Conservation (phyloP, 2,888 invertebrate species). For the Drosophila meridiana region DNA sequence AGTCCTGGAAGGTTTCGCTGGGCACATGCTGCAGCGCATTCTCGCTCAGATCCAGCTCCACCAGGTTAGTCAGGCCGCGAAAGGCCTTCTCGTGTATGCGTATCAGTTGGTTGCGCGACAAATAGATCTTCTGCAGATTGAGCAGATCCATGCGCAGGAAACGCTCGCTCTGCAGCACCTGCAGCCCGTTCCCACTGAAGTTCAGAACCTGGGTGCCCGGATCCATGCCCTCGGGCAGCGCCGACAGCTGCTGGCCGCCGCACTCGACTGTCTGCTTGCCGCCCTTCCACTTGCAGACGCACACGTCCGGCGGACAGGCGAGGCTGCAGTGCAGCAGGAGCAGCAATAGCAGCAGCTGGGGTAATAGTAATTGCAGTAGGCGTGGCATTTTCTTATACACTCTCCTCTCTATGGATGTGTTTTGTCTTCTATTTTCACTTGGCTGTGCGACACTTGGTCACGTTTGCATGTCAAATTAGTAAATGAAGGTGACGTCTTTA, state of each 20-base stretch:
- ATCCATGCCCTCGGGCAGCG: constrained; percentile 92
- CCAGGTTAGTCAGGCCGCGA: constrained; percentile 93
- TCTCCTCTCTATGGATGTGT: constrained; percentile 4
- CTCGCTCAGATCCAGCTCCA: constrained; percentile 94
- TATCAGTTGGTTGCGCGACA: constrained; percentile 91
- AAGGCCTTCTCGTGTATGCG: constrained; percentile 93
- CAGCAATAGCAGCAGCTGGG: not conserved
- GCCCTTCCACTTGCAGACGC: constrained; percentile 96
- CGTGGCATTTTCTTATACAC: constrained; percentile 34
- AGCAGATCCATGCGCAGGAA: constrained; percentile 92
- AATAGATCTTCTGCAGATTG: constrained; percentile 94
- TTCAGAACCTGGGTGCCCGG: constrained; percentile 95
- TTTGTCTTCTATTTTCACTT: not conserved
- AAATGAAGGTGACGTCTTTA: constrained; percentile 49
- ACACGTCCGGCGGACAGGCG: constrained; percentile 90
- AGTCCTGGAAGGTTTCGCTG: constrained; percentile 91
- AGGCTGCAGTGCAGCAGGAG: constrained; percentile 28
- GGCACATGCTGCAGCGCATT: constrained; percentile 93
- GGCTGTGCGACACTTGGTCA: constrained; percentile 60
- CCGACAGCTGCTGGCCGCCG: constrained; percentile 90
- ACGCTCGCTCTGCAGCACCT: constrained; percentile 91
- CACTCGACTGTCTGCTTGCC: constrained; percentile 97
- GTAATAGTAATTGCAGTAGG: constrained; percentile 20
- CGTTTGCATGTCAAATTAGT: constrained; percentile 78
- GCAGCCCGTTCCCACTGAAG: constrained; percentile 93